Evolutionary conservation across 2,888 invertebrate species (phyloP).

Genomic region (Mesorhabditis spiculigera): DNA sequence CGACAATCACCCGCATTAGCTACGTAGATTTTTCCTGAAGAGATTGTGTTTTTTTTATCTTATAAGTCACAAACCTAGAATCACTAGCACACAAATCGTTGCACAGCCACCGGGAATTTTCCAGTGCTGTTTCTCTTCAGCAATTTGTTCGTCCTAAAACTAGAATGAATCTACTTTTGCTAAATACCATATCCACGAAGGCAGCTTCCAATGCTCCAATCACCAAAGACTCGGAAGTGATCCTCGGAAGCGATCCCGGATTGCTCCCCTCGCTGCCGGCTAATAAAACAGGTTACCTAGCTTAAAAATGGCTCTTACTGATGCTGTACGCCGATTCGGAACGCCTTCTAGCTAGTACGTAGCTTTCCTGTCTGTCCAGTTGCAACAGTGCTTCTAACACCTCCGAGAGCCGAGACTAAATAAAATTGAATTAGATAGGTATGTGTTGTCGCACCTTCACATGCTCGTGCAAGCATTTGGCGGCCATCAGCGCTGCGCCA

Average conservation of each 20-base stretch:
- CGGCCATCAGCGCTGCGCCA: conserved; percentile 75
- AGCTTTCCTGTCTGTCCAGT: conserved; percentile 37
- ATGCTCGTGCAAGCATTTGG: conserved; percentile 75
- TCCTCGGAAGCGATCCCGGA: background rate
- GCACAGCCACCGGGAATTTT: conserved; percentile 77
- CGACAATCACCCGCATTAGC: conserved; percentile 71
- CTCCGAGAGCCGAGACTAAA: conserved; percentile 35
- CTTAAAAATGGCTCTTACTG: conserved; percentile 10
- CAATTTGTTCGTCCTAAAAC: conserved; percentile 71
- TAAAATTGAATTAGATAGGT: background rate
- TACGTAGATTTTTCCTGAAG: conserved; percentile 66
- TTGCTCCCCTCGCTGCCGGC: conserved; percentile 5
- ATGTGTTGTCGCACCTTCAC: conserved; percentile 67
- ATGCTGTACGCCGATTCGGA: conserved; percentile 32
- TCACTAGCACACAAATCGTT: conserved; percentile 73
- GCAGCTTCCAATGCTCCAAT: conserved; percentile 77
- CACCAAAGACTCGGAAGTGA: conserved; percentile 67
- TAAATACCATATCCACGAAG: conserved; percentile 71
- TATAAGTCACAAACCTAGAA: conserved; percentile 61
- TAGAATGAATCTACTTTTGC: background rate
- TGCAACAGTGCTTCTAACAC: conserved; percentile 43
- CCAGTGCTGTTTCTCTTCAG: conserved; percentile 70
- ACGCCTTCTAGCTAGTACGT: conserved; percentile 19
- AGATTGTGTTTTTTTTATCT: background rate
- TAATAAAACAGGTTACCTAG: conserved; percentile 9